These are phyloP conservation scores for Neelides sp. DNA, from an alignment of 1,140 invertebrate species.

Conservation along the genomic window DNA sequence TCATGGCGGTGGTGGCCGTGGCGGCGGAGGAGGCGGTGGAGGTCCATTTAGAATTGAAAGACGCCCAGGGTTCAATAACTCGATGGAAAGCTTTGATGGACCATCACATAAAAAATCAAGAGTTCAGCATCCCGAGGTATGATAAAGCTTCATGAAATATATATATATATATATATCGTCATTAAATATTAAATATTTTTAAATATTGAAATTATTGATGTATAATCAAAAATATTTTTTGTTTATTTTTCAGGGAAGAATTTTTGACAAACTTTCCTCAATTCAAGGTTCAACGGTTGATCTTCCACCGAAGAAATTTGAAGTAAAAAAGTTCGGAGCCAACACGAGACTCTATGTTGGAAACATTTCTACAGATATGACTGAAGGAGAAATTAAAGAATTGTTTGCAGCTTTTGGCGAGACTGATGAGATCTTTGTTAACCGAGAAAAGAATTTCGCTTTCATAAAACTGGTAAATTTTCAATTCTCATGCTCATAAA, in stretches of 20 bases:
- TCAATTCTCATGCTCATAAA: too few species aligned
- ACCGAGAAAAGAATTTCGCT: conserved; percentile 92
- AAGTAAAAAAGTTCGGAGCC: conserved; percentile 74
- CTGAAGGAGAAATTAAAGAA: conserved; percentile 73
- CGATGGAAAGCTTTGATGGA: conserved; percentile 12
- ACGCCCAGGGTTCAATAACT: conserved; percentile 18
- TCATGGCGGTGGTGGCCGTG: too few species aligned
- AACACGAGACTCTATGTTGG: conserved; percentile 88
- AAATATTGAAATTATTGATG: conserved; percentile 4
- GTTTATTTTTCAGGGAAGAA: conserved; percentile 53
- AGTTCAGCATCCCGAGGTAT: conserved; percentile 1
- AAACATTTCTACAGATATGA: conserved; percentile 74
- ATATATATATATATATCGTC: background rate
- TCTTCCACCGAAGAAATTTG: conserved; percentile 51
- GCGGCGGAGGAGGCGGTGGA: conserved; percentile 28
- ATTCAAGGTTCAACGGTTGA: conserved; percentile 58
- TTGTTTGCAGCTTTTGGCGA: conserved; percentile 76
- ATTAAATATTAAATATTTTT: conserved; percentile 5
- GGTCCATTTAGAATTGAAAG: conserved; percentile 8
- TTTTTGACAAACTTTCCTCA: conserved; percentile 48
- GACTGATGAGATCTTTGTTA: conserved; percentile 81
- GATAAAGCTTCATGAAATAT: background rate
- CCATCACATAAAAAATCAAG: conserved; percentile 14
- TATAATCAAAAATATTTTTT: too few species aligned
- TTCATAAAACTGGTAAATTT: conserved; percentile 81